Conservation (phyloP, 2,797 vertebrate genomes). For the Gallinago solitaria region DNA sequence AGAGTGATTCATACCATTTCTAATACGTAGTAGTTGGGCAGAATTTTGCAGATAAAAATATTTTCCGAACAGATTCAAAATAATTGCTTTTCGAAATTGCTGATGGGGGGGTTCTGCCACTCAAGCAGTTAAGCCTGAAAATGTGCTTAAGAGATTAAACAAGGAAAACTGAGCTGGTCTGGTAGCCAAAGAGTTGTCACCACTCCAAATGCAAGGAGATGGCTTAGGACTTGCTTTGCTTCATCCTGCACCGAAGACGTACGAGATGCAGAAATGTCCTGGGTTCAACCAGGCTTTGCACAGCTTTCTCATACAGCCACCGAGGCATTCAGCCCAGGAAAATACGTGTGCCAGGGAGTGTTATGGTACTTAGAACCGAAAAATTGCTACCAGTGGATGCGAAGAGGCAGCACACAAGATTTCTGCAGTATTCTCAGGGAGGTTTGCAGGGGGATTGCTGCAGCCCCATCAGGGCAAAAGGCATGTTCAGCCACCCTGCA, state of each 20-base stretch:
- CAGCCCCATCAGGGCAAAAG: not conserved
- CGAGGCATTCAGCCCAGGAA: slow-evolving; percentile 22
- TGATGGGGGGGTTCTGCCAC: slow-evolving; percentile 66
- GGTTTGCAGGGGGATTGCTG: not conserved
- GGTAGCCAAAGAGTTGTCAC: slow-evolving; percentile 47
- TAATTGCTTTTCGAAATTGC: slow-evolving; percentile 74
- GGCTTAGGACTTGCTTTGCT: slow-evolving; percentile 11
- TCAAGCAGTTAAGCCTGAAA: slow-evolving; percentile 72
- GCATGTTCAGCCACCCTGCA: not conserved
- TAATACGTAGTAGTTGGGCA: slow-evolving; percentile 18
- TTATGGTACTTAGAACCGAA: not conserved
- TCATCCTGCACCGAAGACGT: slow-evolving; percentile 12
- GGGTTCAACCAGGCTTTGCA: slow-evolving; percentile 40
- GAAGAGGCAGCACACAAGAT: rapidly evolving
- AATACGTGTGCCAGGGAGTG: not conserved
- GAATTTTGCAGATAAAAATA: slow-evolving; percentile 52
- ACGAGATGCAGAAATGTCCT: not conserved
- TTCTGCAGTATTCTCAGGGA: not conserved
- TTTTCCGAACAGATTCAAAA: slow-evolving; percentile 68
- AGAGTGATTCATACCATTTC: slow-evolving; percentile 48
- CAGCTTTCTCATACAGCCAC: not conserved
- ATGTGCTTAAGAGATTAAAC: slow-evolving; percentile 76
- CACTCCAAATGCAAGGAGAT: slow-evolving; percentile 8
- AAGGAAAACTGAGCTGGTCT: slow-evolving; percentile 64
- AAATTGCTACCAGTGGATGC: not conserved